phyloP scores from a whole-genome alignment of 2,888 invertebrate species.

The Xylota sylvarum region DNA sequence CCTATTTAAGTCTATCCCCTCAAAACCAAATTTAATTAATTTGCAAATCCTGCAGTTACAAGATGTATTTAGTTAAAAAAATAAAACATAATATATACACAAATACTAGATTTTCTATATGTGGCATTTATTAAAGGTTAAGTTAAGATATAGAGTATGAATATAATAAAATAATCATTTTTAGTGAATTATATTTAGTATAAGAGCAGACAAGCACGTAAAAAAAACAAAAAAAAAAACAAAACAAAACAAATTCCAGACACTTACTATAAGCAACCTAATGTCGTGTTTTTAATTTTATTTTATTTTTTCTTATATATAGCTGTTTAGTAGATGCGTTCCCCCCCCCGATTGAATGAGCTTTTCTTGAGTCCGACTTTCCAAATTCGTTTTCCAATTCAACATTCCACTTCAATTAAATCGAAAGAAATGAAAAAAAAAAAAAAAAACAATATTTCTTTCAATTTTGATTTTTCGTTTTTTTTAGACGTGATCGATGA shows the following conservation, averaged over 20 bases:
- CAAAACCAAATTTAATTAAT: slow-evolving; percentile 13
- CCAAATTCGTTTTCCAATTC: not conserved
- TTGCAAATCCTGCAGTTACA: slow-evolving; percentile 55
- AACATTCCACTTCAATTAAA: not conserved
- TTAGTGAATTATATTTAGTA: slow-evolving; percentile 41
- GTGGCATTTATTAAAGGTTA: slow-evolving; percentile 56
- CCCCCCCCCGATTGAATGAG: slow-evolving; percentile 33
- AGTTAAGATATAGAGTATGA: slow-evolving; percentile 15
- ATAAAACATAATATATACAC: slow-evolving; percentile 25
- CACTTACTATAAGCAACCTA: slow-evolving; percentile 41
- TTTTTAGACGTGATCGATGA: slow-evolving; percentile 72
- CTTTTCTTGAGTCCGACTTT: slow-evolving; percentile 9
- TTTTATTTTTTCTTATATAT: slow-evolving; percentile 21
- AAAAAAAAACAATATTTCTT: slow-evolving; percentile 12
- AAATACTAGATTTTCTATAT: slow-evolving; percentile 50
- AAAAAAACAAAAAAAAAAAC: slow-evolving; percentile 8
- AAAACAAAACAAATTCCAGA: not conserved
- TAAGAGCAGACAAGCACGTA: slow-evolving; percentile 45
- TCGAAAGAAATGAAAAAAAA: not conserved
- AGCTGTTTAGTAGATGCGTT: slow-evolving; percentile 23
- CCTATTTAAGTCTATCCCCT: slow-evolving; percentile 80
- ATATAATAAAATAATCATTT: slow-evolving; percentile 34
- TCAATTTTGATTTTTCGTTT: not conserved
- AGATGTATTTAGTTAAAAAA: slow-evolving; percentile 53
- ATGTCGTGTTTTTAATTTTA: slow-evolving; percentile 23